Percentiles rank a stretch among this genome's conserved stretches.
Evolutionary conservation across 2,113 vertebrate species (phyloP).

Genomic region (Perca flavescens): DNA sequence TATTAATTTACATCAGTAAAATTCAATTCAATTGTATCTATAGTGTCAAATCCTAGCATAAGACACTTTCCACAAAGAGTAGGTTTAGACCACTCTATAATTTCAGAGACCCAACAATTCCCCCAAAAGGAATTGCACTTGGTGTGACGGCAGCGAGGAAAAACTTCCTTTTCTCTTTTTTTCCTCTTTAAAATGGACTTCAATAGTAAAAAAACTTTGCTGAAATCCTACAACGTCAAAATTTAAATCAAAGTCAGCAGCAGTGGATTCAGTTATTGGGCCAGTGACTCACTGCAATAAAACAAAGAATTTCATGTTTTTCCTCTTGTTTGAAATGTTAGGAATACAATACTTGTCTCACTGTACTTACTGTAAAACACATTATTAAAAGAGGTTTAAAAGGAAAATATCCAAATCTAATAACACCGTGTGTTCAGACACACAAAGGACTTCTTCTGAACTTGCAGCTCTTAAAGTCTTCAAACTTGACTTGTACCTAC

Average conservation of each 20-base stretch:
- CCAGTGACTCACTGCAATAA: neutral
- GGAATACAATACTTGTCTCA: neutral
- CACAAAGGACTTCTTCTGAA: neutral
- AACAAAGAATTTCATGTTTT: slow-evolving; percentile 1
- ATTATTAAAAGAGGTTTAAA: neutral
- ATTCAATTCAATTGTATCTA: too few species aligned
- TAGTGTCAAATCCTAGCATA: too few species aligned
- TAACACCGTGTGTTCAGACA: neutral
- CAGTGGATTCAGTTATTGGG: neutral
- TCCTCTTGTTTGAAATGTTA: neutral
- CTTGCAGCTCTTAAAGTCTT: neutral
- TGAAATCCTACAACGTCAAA: neutral
- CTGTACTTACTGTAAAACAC: neutral
- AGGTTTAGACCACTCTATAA: too few species aligned
- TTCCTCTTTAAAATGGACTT: too few species aligned
- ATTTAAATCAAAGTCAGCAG: neutral
- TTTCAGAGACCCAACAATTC: too few species aligned
- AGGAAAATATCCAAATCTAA: neutral
- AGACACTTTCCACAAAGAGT: too few species aligned
- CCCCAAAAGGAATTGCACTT: too few species aligned
- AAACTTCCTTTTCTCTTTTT: too few species aligned
- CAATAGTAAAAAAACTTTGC: too few species aligned
- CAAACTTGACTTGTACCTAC: neutral
- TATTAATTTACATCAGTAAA: neutral
- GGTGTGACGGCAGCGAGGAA: too few species aligned